Evolutionary conservation across 2,113 vertebrate genomes (phyloP), one percentile per base, ranked within the genome.

Genomic region (Boulengeromyrus knoepffleri): DNA sequence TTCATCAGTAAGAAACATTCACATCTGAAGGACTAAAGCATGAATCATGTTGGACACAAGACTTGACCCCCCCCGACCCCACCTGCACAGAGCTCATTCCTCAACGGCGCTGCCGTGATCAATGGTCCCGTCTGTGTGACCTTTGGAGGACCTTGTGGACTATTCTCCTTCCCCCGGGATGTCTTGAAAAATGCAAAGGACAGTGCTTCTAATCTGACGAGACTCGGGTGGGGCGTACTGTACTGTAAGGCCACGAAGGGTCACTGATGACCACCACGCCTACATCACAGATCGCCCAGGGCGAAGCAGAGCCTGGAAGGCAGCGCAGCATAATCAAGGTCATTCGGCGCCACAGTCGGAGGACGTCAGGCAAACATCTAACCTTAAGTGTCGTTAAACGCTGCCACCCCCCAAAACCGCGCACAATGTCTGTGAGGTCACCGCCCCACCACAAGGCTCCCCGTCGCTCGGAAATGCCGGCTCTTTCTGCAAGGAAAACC

Each of bases 61-160:
- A 36, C 53, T 36, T 87, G 50, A 87, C 49, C 85, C 27, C 62
- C 19, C 10, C 66, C 42, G 62, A 66, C 52, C 74, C 36, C 3
- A 21, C 39, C 47, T 62, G 84, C 50, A 74, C 24, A 83, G 8
- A 12, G 17, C 83, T 36, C 90, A 89, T 90, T 89, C 87, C 74
- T 91, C 90, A 90, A 89, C 90, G 5, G 53, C 85, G 21, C 89
- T 87, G 88, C 89, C 45, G 31, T 49, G 10, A 89, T 62, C 56
- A 91, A 62, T 88, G 87, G 89, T 58, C 8, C 84, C 87, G 58
- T 84, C 84, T 88, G 88, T 46, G 62, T 53, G 49, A 87, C 50
- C 85, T 53, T 53, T 87, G 85, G 45, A 90, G 84, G 5, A 89
- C 74, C 74, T 19, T 42, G 36, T 19, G 74, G 15, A 80, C 31